These are phyloP conservation scores for Itoplectis maculator DNA, from an alignment of 2,888 invertebrate genomes.

Conservation along the genomic window DNA sequence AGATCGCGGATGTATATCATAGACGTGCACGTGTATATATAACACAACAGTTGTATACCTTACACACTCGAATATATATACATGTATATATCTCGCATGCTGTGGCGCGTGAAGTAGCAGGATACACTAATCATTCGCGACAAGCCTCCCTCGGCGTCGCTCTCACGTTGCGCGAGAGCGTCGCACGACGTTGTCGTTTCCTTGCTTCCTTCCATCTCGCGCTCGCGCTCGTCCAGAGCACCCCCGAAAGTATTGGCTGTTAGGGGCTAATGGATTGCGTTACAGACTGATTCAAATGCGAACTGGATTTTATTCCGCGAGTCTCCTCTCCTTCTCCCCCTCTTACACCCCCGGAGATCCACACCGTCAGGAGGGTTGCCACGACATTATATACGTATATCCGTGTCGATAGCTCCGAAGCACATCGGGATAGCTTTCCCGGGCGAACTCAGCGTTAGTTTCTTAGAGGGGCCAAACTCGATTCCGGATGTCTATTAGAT, in stretches of 20 bases:
- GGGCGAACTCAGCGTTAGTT: slow-evolving; percentile 72
- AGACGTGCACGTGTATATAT: slow-evolving; percentile 5
- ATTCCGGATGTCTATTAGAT: slow-evolving; percentile 83
- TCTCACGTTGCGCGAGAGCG: slow-evolving; percentile 44
- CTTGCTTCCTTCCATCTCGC: slow-evolving; percentile 66
- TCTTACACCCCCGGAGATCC: slow-evolving; percentile 35
- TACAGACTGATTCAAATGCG: slow-evolving; percentile 84
- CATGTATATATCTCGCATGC: too few species aligned
- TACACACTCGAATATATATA: background rate
- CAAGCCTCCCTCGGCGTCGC: slow-evolving; percentile 69
- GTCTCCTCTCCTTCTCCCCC: slow-evolving; percentile 47
- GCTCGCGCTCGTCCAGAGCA: slow-evolving; percentile 43
- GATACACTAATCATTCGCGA: slow-evolving; percentile 78
- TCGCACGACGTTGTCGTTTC: slow-evolving; percentile 42
- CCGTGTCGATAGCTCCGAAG: slow-evolving; percentile 73
- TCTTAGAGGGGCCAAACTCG: slow-evolving; percentile 79
- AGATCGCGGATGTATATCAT: slow-evolving; percentile 68
- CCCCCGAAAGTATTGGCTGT: slow-evolving; percentile 81
- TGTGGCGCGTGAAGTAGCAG: slow-evolving; percentile 55
- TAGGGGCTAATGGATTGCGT: slow-evolving; percentile 84
- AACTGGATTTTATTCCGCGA: slow-evolving; percentile 82
- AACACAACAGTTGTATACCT: slow-evolving; percentile 19
- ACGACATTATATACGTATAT: slow-evolving; percentile 54
- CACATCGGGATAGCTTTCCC: slow-evolving; percentile 76
- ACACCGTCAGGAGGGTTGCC: slow-evolving; percentile 24